These are phyloP conservation scores for Pelochelys cantorii DNA, from an alignment of 2,797 vertebrate genomes.

Conservation along the genomic window DNA sequence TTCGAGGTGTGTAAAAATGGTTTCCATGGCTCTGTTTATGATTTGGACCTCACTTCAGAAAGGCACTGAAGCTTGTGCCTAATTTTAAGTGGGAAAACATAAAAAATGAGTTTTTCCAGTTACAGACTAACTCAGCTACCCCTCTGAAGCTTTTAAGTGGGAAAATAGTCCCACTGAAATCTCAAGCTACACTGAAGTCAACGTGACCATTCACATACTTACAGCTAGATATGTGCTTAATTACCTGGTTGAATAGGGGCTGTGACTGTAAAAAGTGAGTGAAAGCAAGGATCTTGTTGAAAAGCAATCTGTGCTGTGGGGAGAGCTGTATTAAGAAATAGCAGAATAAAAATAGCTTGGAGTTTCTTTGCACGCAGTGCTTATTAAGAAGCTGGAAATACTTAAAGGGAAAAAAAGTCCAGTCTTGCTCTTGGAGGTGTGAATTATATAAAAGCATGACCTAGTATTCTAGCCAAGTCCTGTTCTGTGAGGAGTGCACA, in stretches of 20 bases:
- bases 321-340: conserved; percentile 52
- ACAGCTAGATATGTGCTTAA: conserved; percentile 31
- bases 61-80: conserved; percentile 46
- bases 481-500: neutral
- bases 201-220: conserved; percentile 53
- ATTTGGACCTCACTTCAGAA: conserved; percentile 23
- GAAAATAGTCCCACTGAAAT: conserved; percentile 41
- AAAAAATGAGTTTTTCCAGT: too few relatives aligned
- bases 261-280: conserved; percentile 10
- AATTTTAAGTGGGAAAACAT: conserved; percentile 23
- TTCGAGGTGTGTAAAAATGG: neutral
- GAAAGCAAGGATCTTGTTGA: conserved; percentile 10
- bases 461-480: neutral
- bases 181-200: conserved; percentile 36
- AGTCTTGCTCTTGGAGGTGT: neutral
- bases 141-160: conserved; percentile 39
- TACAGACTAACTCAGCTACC: too few relatives aligned
- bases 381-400: neutral
- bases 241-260: neutral
- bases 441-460: neutral
- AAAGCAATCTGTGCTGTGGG: conserved; percentile 11
- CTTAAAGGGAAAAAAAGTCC: neutral
- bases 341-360: neutral
- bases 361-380: conserved; percentile 10
- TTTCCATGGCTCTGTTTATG: conserved; percentile 24